Evolutionary conservation across 2,888 invertebrate species (phyloP).

Genomic region (Synergus itoensis): DNA sequence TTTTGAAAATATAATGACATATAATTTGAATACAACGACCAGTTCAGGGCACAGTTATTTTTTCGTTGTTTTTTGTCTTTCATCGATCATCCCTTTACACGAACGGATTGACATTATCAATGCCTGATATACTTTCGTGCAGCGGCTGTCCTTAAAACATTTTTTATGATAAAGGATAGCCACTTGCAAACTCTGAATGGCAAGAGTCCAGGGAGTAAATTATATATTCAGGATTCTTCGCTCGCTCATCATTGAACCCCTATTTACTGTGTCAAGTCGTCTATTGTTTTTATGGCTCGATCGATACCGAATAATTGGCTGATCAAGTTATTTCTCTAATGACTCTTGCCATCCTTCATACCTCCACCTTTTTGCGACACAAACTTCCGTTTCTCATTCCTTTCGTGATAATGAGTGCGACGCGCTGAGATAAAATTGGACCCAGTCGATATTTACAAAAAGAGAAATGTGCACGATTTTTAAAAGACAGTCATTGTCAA

Average conservation of each 20-base stretch:
- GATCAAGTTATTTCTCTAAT: constrained; percentile 55
- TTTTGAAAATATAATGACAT: not conserved
- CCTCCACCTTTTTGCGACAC: constrained; percentile 26
- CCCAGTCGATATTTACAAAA: constrained; percentile 10
- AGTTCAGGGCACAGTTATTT: constrained; percentile 18
- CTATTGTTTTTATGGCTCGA: constrained; percentile 50
- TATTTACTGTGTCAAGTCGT: constrained; percentile 54
- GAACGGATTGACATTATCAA: constrained; percentile 14
- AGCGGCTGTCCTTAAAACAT: constrained; percentile 21
- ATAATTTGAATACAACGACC: not conserved
- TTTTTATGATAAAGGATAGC: constrained; percentile 13
- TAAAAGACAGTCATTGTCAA: no score
- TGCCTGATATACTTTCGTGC: constrained; percentile 6
- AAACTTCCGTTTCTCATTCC: constrained; percentile 37
- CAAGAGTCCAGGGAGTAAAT: constrained; percentile 27
- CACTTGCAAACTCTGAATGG: constrained; percentile 19
- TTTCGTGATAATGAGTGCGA: constrained; percentile 31
- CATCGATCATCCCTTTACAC: constrained; percentile 15
- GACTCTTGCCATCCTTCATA: constrained; percentile 51
- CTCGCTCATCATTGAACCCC: constrained; percentile 44
- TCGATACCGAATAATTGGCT: constrained; percentile 56
- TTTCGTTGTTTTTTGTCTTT: not conserved
- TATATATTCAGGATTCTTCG: constrained; percentile 27
- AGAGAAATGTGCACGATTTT: constrained; percentile 11
- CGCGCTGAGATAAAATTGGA: not conserved